Evolutionary conservation across 1,140 invertebrate genomes (phyloP), one percentile per base, ranked within the genome.

Genomic region (Papilio dardanus): DNA sequence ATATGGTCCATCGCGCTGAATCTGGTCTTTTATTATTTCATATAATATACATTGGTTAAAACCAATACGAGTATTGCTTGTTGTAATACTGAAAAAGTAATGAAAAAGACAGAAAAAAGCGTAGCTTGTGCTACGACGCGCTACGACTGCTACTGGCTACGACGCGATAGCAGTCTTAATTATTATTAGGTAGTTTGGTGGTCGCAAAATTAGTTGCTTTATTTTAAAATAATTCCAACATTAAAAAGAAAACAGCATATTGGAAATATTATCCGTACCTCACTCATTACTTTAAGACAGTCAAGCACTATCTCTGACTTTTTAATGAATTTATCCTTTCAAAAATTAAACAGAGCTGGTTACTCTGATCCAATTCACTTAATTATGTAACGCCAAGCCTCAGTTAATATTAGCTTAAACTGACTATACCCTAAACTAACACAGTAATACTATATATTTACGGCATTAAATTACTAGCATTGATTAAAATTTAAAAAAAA

Each of bases 271-370:
- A n/a, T n/a, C 2, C 16, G n/a, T 46, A 19, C 16, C 16, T 46
- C 14, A 42, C 14, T n/a, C 0, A 46, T 1, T 5, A n/a, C n/a
- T n/a, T n/a, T n/a, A n/a, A n/a, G 16, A 46, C n/a, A 46, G 42
- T 46, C 42, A 46, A 46, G 35, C 40, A 42, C 16, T 16, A 46
- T 19, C 42, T 3, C n/a, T 46, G 16, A 46, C 16, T 5, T 19
- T 54, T 54, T 21, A 54, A 54, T 54, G 14, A 46, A 46, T 46
- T 46, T 54, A 54, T 54, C 50, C 5, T 54, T 54, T 10, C 50
- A 24, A 14, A 46, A 46, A 54, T 54, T 24, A 54, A 54, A 54
- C 50, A 24, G 1, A 0, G 0, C 21, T 24, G 50, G 50, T 54
- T 54, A 54, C 19, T 54, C 24, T 54, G 50, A 54, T 24, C 24